These are phyloP conservation scores for Drosophila prosaltans DNA, from an alignment of 1,140 invertebrate species.

Conservation along the genomic window DNA sequence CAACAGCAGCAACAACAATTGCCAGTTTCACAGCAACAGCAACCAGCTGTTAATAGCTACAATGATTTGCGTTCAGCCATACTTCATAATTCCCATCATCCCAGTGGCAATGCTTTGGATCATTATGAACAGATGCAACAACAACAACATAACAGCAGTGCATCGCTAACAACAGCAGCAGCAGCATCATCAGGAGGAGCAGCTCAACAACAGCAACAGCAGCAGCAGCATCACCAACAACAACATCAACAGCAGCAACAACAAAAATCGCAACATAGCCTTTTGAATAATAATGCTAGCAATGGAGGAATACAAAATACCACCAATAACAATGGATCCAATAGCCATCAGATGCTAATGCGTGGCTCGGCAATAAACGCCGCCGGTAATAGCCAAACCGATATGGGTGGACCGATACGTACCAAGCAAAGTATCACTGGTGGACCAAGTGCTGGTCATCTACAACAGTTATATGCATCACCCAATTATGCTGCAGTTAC, in stretches of 20 bases:
- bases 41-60: conserved; percentile 62
- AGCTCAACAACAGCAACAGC: conserved; percentile 35
- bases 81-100: conserved; percentile 80
- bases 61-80: conserved; percentile 78
- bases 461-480: conserved; percentile 72
- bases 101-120: conserved; percentile 70
- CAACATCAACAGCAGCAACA: conserved; percentile 13
- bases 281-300: conserved; percentile 57
- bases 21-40: conserved; percentile 22
- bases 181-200: conserved; percentile 37
- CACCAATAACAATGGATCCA: conserved; percentile 51
- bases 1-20: conserved; percentile 48
- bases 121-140: conserved; percentile 55
- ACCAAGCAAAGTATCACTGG: conserved; percentile 39
- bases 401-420: background rate
- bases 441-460: conserved; percentile 14
- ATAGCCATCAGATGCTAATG: conserved; percentile 46
- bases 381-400: conserved; percentile 36
- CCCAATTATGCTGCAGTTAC: conserved; percentile 70
- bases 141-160: conserved; percentile 50
- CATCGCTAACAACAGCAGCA: conserved; percentile 32
- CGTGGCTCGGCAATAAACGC: conserved; percentile 45
- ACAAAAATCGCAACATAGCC: conserved; percentile 46
- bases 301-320: conserved; percentile 51
- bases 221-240: conserved; percentile 25